A percentile compares a stretch with the other conserved stretches of the same genome.
These are phyloP conservation scores for Iphiclides podalirius DNA, from an alignment of 2,888 invertebrate genomes.

Conservation along the genomic window DNA sequence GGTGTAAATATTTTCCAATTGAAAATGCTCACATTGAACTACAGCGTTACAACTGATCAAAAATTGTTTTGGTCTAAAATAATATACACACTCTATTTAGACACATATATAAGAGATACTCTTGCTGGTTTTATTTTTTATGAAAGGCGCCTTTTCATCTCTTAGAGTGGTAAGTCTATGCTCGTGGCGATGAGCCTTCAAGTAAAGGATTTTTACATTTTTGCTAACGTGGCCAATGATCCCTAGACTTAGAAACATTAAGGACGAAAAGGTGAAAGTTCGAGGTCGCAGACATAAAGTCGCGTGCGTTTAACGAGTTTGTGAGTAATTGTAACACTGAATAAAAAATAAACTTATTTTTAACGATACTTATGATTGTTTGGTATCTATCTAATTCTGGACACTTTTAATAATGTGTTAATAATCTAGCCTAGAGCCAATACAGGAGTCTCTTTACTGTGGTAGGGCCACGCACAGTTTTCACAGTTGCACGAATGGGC, in stretches of 20 bases:
- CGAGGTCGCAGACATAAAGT: conserved; percentile 18
- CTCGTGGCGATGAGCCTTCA: conserved; percentile 13
- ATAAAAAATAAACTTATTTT: neutral
- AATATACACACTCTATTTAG: neutral
- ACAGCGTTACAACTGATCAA: too few species aligned
- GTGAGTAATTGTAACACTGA: too few species aligned
- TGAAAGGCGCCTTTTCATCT: conserved; percentile 17
- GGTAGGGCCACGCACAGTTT: too few species aligned
- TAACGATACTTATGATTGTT: conserved; percentile 2
- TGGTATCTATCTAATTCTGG: too few species aligned
- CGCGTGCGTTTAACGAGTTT: neutral
- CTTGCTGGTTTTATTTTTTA: neutral
- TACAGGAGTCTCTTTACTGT: too few species aligned
- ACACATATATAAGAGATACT: neutral
- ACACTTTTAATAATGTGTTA: too few species aligned
- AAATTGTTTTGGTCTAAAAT: too few species aligned
- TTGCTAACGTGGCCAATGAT: conserved; percentile 18
- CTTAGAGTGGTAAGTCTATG: conserved; percentile 5
- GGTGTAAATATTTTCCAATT: too few species aligned
- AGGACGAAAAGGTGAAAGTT: conserved; percentile 14
- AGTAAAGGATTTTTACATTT: conserved; percentile 17
- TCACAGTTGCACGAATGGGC: too few species aligned
- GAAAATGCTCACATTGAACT: too few species aligned
- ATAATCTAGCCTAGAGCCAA: too few species aligned
- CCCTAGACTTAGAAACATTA: conserved; percentile 9